These are phyloP conservation scores for Periphyllus acericola DNA, from an alignment of 2,888 invertebrate species.

Conservation along the genomic window DNA sequence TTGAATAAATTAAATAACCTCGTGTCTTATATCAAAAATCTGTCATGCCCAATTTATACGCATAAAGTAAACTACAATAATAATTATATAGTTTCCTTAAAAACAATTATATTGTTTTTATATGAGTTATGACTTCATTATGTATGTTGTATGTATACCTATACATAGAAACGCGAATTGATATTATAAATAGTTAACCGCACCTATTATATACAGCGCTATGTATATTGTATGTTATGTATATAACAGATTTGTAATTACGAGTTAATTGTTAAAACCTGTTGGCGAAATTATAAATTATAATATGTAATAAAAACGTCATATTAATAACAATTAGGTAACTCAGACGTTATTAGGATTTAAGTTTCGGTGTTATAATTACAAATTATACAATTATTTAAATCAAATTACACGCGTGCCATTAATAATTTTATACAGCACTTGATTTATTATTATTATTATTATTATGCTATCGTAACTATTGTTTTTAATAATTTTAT, in stretches of 20 bases:
- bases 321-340: conserved; percentile 25
- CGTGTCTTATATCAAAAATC: not conserved
- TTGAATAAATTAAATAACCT: not conserved
- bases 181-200: conserved; percentile 10
- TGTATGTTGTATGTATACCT: not conserved
- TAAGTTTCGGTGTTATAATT: not conserved
- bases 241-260: not conserved
- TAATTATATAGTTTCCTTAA: conserved; percentile 3
- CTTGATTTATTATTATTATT: not conserved
- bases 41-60: not conserved
- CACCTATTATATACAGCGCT: not conserved
- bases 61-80: not conserved
- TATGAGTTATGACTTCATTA: conserved; percentile 39
- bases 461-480: not conserved
- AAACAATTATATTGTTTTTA: conserved; percentile 36
- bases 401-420: not conserved
- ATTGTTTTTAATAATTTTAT: not conserved
- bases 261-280: conserved; percentile 40
- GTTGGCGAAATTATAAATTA: conserved; percentile 20
- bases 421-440: not conserved
- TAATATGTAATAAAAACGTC: conserved; percentile 44
- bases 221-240: not conserved
- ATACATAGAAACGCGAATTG: not conserved
- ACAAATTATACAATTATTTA: conserved; percentile 3
- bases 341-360: not conserved